A percentile compares a stretch with the other conserved stretches of the same genome.
phyloP scores from a whole-genome alignment of 2,113 vertebrate species.

The Cyprinodon variegatus region DNA sequence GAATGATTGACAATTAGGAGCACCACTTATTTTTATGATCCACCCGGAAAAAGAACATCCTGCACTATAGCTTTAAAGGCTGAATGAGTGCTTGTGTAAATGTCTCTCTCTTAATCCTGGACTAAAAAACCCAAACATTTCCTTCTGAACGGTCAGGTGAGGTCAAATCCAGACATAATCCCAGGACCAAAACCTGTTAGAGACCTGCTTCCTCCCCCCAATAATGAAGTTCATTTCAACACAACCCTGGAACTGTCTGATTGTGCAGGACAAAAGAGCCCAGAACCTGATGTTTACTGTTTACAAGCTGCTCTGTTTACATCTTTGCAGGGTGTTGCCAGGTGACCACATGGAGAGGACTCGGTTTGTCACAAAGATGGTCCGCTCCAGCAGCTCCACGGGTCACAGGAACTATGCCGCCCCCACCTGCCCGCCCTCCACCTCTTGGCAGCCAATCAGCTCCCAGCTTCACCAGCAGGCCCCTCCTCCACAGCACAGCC shows the following conservation, averaged over 20 bases:
- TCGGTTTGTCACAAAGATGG: slow-evolving; percentile 65
- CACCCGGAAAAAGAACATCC: too few relatives aligned
- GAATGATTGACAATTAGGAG: too few relatives aligned
- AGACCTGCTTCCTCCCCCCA: too few relatives aligned
- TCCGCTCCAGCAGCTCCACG: slow-evolving; percentile 69
- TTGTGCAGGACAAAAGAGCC: too few relatives aligned
- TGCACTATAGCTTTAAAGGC: too few relatives aligned
- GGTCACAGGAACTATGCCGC: slow-evolving; percentile 34
- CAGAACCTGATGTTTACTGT: background rate
- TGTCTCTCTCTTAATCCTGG: too few relatives aligned
- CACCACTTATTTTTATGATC: too few relatives aligned
- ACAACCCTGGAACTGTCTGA: too few relatives aligned
- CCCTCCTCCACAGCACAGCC: slow-evolving; percentile 78
- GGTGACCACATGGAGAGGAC: slow-evolving; percentile 83
- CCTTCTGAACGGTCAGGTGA: too few relatives aligned
- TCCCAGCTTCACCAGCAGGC: slow-evolving; percentile 76
- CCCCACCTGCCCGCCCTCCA: slow-evolving; percentile 86
- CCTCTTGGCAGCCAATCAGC: slow-evolving; percentile 87
- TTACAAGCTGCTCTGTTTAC: background rate
- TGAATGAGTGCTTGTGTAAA: too few relatives aligned
- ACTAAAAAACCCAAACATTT: too few relatives aligned
- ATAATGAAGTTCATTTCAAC: too few relatives aligned
- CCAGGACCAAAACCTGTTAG: background rate
- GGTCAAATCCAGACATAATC: background rate
- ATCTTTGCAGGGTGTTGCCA: slow-evolving; percentile 43